Base-by-base conservation (phyloP, 2,888 invertebrate species). In the Steromphala cineraria region DNA sequence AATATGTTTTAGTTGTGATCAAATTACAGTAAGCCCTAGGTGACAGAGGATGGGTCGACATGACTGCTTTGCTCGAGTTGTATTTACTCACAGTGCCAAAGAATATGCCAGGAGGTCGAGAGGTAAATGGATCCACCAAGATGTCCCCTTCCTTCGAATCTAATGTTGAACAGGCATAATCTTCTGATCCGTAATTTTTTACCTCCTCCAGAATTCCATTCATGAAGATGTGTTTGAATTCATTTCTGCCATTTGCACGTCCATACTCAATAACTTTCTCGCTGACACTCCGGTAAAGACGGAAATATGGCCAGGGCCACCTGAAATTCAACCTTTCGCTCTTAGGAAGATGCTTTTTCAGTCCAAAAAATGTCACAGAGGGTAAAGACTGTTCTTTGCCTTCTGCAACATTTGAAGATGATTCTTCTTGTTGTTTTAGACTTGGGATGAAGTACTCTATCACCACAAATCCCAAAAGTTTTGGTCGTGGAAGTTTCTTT, bases 191-290 rank as follows among this genome's bases (percentile, higher is more conserved):
- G n/a, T 71, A 71, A 19, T 36, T 36, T 5, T 10, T n/a, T 8
- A 71, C 71, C 36, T 71, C 71, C 19, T 71, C 71, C 71, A 71
- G 40, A 17, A 71, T 36, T n/a, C 71, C 71, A 40, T 71, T 71
- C 71, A 71, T 71, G 8, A 36, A 71, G 4, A 36, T 40, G n/a
- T 36, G 31, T 36, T 31, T 71, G 40, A 31, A 71, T n/a, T 36
- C 19, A 46, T 4, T 46, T 13, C 13, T 46, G 31, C 71, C 71
- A 31, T 36, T 36, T 7, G 71, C 17, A 4, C 3, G 5, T 2
- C 31, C 40, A 19, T 36, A 71, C 31, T 19, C 36, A 31, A 2
- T 19, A 4, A 71, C 71, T 36, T 71, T 36, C 40, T 31, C 71
- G 19, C 36, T 71, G 4, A 71, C 71, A 71, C 71, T 71, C 36